A percentile compares a stretch with the other conserved stretches of the same genome.
These are phyloP conservation scores for Anolis sagrei DNA, from an alignment of 2,113 vertebrate genomes.

Conservation along the genomic window DNA sequence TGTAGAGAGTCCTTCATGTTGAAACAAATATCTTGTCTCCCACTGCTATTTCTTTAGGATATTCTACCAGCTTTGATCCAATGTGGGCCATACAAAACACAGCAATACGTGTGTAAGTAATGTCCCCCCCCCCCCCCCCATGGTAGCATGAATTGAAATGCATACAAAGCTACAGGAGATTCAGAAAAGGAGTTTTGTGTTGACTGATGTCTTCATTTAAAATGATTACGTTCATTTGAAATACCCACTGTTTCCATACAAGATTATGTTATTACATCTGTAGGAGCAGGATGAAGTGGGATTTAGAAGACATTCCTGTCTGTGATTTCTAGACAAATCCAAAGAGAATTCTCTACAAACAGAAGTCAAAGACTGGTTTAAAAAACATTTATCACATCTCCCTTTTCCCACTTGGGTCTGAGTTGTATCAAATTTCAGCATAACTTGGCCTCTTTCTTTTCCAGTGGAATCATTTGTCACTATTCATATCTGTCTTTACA, in stretches of 20 bases:
- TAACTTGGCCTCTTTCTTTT: constrained; percentile 40
- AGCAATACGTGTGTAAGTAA: neutral
- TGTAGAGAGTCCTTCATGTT: neutral
- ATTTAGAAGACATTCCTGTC: constrained; percentile 46
- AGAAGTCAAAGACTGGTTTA: constrained; percentile 44
- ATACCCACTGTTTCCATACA: neutral
- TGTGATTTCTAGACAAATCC: constrained; percentile 56
- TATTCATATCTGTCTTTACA: constrained; percentile 50
- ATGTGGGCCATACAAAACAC: neutral
- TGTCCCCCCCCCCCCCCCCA: neutral
- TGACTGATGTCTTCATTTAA: constrained; percentile 21
- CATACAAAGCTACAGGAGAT: neutral
- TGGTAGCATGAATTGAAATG: constrained; percentile 4
- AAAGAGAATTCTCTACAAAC: constrained; percentile 56
- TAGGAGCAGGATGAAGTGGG: constrained; percentile 56
- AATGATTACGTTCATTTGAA: constrained; percentile 29
- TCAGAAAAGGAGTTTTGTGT: neutral
- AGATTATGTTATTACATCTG: constrained; percentile 55
- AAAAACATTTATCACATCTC: constrained; percentile 64
- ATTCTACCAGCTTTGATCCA: neutral
- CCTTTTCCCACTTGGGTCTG: constrained; percentile 59
- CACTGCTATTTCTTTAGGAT: neutral
- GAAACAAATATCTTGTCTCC: neutral
- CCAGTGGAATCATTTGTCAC: constrained; percentile 39
- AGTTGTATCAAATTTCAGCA: constrained; percentile 59